Evolutionary conservation across 2,888 invertebrate genomes (phyloP).

Genomic region (Tanypteryx hageni): DNA sequence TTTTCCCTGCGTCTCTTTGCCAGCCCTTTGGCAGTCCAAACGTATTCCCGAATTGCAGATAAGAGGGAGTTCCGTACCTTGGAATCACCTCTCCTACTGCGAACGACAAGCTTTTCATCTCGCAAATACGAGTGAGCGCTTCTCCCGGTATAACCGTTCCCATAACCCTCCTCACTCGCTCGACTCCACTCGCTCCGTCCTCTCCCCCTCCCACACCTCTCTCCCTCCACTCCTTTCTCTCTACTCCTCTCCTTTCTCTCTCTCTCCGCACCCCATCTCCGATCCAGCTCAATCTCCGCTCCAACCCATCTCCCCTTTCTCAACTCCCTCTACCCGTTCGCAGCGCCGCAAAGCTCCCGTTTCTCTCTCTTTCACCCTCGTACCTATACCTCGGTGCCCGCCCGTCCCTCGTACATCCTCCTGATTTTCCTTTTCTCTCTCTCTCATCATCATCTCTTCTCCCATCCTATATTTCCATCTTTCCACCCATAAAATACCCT

Average conservation of each 20-base stretch:
- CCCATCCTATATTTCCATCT: not conserved
- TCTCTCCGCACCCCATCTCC: not conserved
- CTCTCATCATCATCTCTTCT: not conserved
- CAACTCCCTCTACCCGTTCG: not conserved
- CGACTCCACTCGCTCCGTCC: not conserved
- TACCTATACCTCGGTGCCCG: not conserved
- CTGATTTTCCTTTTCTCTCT: not conserved
- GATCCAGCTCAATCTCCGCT: conserved; percentile 3
- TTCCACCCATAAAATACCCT: not conserved
- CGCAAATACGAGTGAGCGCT: conserved; percentile 56
- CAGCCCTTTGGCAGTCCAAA: conserved; percentile 62
- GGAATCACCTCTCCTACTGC: conserved; percentile 52
- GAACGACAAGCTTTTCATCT: conserved; percentile 61
- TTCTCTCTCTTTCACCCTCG: not conserved
- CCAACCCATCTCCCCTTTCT: not conserved
- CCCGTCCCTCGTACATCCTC: not conserved
- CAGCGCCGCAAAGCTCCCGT: conserved; percentile 22
- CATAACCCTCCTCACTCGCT: not conserved
- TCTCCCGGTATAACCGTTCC: conserved; percentile 27
- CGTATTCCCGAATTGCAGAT: conserved; percentile 62
- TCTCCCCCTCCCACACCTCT: not conserved
- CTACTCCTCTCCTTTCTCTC: not conserved
- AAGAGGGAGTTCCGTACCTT: conserved; percentile 63
- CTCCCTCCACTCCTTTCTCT: not conserved
- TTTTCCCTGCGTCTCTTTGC: not conserved